Evolutionary conservation across 2,113 vertebrate species (phyloP).

Genomic region (Chloropsis hardwickii): DNA sequence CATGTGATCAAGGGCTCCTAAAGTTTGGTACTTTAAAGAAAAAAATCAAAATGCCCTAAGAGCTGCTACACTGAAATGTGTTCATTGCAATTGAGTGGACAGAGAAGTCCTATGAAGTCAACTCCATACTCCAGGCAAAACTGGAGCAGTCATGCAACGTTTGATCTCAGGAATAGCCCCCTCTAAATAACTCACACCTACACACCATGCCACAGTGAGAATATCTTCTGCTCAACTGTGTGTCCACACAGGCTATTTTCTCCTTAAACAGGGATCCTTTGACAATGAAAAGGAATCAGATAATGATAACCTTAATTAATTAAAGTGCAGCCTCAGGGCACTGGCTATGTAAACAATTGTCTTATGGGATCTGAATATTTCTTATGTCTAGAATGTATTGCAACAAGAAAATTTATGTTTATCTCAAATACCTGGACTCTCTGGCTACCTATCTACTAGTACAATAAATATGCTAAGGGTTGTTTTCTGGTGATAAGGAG

Average conservation of each 20-base stretch:
- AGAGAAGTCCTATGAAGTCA: background rate
- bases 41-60: background rate
- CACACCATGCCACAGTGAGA: background rate
- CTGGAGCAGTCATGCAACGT: background rate
- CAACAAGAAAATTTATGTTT: background rate
- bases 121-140: background rate
- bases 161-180: accelerated
- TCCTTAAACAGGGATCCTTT: background rate
- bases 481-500: background rate
- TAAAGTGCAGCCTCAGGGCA: background rate
- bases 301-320: background rate
- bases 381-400: background rate
- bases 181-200: background rate
- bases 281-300: background rate
- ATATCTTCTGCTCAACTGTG: background rate
- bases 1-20: background rate
- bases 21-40: background rate
- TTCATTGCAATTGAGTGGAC: background rate
- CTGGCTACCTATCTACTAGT: background rate
- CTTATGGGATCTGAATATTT: background rate
- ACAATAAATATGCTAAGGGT: background rate
- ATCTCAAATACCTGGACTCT: background rate
- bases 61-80: background rate
- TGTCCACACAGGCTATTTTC: background rate
- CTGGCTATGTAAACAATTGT: background rate